These are phyloP conservation scores for Craniophora ligustri DNA, from an alignment of 2,888 invertebrate species.

Conservation along the genomic window DNA sequence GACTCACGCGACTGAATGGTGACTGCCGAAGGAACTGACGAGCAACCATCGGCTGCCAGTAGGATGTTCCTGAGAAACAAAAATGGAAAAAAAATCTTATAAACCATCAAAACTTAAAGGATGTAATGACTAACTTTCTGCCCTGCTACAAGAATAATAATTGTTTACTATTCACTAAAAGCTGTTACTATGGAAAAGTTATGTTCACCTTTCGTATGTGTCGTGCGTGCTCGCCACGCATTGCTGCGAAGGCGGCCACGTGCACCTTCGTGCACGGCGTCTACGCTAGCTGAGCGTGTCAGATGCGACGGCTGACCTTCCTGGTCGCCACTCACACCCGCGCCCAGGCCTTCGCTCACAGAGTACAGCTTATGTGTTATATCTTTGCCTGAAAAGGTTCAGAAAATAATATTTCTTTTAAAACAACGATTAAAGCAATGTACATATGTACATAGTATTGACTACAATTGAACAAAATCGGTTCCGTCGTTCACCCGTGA, in stretches of 20 bases:
- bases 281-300: conserved; percentile 92
- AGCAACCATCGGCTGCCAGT: conserved; percentile 92
- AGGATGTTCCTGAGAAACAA: conserved; percentile 76
- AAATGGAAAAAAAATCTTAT: too few species aligned
- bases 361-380: conserved; percentile 95
- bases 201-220: conserved; percentile 71
- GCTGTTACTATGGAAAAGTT: not conserved
- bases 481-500: too few species aligned
- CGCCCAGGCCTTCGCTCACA: conserved; percentile 92
- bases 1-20: conserved; percentile 86
- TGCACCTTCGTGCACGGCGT: conserved; percentile 93
- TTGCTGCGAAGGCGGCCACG: conserved; percentile 92
- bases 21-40: conserved; percentile 92
- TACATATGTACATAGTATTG: not conserved
- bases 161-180: too few species aligned
- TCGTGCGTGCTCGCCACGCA: conserved; percentile 87
- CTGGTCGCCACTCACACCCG: conserved; percentile 80
- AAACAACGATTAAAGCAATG: too few species aligned
- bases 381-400: conserved; percentile 90
- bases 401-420: conserved; percentile 4
- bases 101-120: too few species aligned
- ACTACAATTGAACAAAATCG: too few species aligned
- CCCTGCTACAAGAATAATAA: too few species aligned
- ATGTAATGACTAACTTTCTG: too few species aligned
- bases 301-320: conserved; percentile 83